Base-by-base conservation (phyloP, 2,797 vertebrate species). In the Tympanoctomys barrerae region DNA sequence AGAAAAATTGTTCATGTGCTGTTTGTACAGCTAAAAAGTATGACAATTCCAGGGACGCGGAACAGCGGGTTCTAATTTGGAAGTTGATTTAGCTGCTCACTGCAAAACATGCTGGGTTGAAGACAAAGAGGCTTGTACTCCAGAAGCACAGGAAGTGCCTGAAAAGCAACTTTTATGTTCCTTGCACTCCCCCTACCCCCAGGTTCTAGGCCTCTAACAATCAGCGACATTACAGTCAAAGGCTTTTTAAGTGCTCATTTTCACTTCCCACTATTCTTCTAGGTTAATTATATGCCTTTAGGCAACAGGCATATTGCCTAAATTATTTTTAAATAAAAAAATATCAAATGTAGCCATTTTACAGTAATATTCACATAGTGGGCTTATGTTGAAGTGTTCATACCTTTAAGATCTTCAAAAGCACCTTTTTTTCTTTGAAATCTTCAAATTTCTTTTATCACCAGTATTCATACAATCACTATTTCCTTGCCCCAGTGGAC, bases 31-130 rank as follows among this genome's bases (percentile, higher is more conserved):
- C 87, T 94, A 73, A 75, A 64, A 54, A 89, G 62, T 42, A 61
- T 90, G 84, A 91, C 57, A 93, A 36, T 19, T 94, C 85, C 62
- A 92, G n/a, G 10, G 64, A 88, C 19, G 89, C 61, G 33, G 87
- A 96, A 96, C 73, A 93, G 86, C 54, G 31, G 93, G 79, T 84
- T 97, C 46, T 90, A 80, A 96, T 80, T 94, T 94, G 79, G 83
- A 96, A 88, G 73, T 92, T 95, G 93, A 93, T 2, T 86, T 94
- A 70, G 46, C 64, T 70, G 70, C 80, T 89, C 82, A 46, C 31
- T 94, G 46, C 87, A 46, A 70, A 1, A 5, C 78, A 90, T 93
- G 82, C 68, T 90, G 36, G 42, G 81, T 61, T 87, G 96, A 59
- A 68, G 79, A 83, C 36, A 90, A 61, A 93, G 73, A 92, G 49